Conservation (phyloP, 2,888 invertebrate species). For the Chesias legatella region DNA sequence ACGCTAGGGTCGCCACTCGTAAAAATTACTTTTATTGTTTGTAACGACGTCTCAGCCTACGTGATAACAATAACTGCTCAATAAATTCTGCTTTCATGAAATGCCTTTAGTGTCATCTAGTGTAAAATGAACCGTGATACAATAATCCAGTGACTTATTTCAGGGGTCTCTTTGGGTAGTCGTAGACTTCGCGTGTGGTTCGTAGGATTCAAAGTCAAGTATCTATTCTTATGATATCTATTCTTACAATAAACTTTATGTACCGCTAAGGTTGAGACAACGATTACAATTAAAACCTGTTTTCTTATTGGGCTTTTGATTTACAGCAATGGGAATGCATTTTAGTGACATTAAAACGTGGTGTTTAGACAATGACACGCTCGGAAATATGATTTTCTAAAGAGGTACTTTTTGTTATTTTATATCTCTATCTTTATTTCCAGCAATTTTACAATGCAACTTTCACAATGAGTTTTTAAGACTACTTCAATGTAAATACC, state of each 20-base stretch:
- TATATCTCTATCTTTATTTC: too few species aligned
- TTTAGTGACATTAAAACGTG: conserved; percentile 58
- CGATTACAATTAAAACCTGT: conserved; percentile 56
- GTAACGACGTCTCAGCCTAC: conserved; percentile 78
- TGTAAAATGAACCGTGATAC: conserved; percentile 34
- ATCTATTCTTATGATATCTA: conserved; percentile 55
- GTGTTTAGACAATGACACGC: conserved; percentile 56
- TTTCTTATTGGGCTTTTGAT: conserved; percentile 60
- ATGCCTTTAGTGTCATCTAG: conserved; percentile 37
- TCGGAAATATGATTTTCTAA: conserved; percentile 49
- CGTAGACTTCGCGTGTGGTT: conserved; percentile 52
- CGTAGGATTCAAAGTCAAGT: conserved; percentile 65
- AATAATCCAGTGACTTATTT: conserved; percentile 1
- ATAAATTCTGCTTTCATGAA: conserved; percentile 62
- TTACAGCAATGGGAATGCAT: conserved; percentile 69
- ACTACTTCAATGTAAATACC: too few species aligned
- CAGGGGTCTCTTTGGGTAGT: conserved; percentile 31
- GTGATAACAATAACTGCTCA: conserved; percentile 73
- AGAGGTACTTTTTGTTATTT: not conserved
- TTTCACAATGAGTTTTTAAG: too few species aligned
- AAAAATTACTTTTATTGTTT: conserved; percentile 80
- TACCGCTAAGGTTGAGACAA: conserved; percentile 65
- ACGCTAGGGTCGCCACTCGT: conserved; percentile 72
- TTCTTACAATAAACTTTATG: conserved; percentile 61
- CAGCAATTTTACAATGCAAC: too few species aligned